A percentile compares a stretch with the other conserved stretches of the same genome.
Conservation (phyloP, 2,113 vertebrate species). For the Tychaedon coryphoeus region DNA sequence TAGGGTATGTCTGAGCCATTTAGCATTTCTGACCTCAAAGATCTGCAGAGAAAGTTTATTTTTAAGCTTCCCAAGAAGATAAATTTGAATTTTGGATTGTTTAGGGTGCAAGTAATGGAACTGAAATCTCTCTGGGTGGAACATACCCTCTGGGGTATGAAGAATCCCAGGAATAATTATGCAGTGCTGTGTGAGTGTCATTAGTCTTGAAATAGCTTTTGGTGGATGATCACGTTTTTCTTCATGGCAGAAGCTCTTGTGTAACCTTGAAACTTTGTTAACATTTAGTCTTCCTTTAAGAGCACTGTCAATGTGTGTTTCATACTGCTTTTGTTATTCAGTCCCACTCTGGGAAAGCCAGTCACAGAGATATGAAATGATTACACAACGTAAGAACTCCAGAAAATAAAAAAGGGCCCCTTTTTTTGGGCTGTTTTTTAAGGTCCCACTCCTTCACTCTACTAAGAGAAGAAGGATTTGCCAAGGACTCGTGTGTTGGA, state of each 20-base stretch:
- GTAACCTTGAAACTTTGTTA: background rate
- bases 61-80: conserved; percentile 35
- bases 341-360: background rate
- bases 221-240: background rate
- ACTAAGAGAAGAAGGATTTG: background rate
- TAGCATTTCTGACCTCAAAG: background rate
- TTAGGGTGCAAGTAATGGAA: background rate
- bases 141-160: background rate
- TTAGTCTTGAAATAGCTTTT: conserved; percentile 25
- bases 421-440: background rate
- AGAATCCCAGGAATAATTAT: conserved; percentile 33
- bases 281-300: background rate
- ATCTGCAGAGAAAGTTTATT: conserved; percentile 50
- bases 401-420: background rate
- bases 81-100: conserved; percentile 11
- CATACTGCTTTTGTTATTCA: background rate
- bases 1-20: conserved; percentile 17
- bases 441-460: background rate
- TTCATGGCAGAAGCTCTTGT: background rate
- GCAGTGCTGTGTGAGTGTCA: background rate
- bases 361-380: accelerated
- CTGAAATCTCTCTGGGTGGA: background rate
- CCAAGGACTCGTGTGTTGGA: background rate
- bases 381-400: background rate
- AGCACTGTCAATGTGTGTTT: background rate